phyloP scores from a whole-genome alignment of 2,888 invertebrate genomes.

The Rambutsinella grinnellia region DNA sequence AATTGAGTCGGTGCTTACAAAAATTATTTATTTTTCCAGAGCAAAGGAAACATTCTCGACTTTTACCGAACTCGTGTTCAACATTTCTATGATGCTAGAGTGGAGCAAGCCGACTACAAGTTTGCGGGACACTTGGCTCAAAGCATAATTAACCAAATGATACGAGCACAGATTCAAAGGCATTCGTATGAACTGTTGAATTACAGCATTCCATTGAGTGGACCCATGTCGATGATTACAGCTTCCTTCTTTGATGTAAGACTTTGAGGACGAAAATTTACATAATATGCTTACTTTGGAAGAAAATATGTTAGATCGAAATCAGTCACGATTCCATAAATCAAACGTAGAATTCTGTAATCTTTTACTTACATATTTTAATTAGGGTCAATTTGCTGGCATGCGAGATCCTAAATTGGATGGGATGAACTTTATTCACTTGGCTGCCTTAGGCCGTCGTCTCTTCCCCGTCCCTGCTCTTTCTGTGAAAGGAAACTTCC shows the following conservation, averaged over 20 bases:
- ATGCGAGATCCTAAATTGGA: conserved; percentile 57
- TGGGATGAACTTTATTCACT: conserved; percentile 79
- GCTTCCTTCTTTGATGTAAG: conserved; percentile 65
- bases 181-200: conserved; percentile 66
- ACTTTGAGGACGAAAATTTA: not conserved
- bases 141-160: conserved; percentile 69
- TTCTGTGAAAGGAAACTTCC: conserved; percentile 70
- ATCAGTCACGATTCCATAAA: too few relatives aligned
- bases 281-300: not conserved
- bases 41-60: conserved; percentile 83
- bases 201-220: conserved; percentile 63
- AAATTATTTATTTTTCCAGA: conserved; percentile 66
- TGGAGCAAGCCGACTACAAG: conserved; percentile 87
- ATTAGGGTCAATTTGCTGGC: conserved; percentile 64
- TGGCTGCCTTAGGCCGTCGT: conserved; percentile 80
- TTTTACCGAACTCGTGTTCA: conserved; percentile 91
- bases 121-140: conserved; percentile 86
- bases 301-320: too few relatives aligned
- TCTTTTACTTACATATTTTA: too few relatives aligned
- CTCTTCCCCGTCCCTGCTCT: conserved; percentile 86
- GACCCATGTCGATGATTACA: conserved; percentile 64
- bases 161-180: conserved; percentile 65
- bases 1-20: too few relatives aligned
- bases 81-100: conserved; percentile 88
- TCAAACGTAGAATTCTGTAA: too few relatives aligned